Evolutionary conservation across 2,888 invertebrate species (phyloP).

Genomic region (Eupithecia tripunctaria): DNA sequence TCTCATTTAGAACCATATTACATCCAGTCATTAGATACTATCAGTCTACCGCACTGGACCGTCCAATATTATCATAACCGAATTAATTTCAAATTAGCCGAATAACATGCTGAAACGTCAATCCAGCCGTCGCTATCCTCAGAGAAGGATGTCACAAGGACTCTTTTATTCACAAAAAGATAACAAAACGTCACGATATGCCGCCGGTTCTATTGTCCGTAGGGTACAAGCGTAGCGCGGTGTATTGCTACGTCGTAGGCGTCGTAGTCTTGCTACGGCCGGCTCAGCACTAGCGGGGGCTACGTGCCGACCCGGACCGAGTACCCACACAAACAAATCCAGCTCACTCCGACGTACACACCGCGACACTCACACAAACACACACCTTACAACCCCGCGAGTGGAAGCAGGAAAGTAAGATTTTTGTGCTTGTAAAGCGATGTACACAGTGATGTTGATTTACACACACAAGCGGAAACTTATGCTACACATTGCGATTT

Average conservation of each 20-base stretch:
- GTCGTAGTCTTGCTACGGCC: constrained; percentile 75
- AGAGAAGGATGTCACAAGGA: constrained; percentile 68
- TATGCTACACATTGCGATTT: constrained; percentile 73
- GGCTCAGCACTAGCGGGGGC: constrained; percentile 82
- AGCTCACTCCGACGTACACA: constrained; percentile 60
- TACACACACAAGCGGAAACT: constrained; percentile 65
- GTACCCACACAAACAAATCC: constrained; percentile 66
- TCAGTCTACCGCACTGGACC: constrained; percentile 59
- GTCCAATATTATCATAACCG: constrained; percentile 56
- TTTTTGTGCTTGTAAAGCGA: constrained; percentile 78
- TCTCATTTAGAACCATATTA: constrained; percentile 52
- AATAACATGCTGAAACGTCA: constrained; percentile 24
- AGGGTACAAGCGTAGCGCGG: constrained; percentile 56
- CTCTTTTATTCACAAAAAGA: constrained; percentile 75
- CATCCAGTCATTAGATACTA: constrained; percentile 50
- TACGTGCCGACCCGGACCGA: constrained; percentile 76
- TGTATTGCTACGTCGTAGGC: constrained; percentile 70
- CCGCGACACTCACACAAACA: constrained; percentile 63
- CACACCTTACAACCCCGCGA: constrained; percentile 62
- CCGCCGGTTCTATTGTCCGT: constrained; percentile 74
- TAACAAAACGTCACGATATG: constrained; percentile 75
- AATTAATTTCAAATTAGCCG: constrained; percentile 46
- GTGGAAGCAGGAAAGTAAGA: constrained; percentile 78
- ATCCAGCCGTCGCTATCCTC: constrained; percentile 64
- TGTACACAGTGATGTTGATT: constrained; percentile 75